Conservation (phyloP, 2,113 vertebrate genomes). For the Menidia beryllina region DNA sequence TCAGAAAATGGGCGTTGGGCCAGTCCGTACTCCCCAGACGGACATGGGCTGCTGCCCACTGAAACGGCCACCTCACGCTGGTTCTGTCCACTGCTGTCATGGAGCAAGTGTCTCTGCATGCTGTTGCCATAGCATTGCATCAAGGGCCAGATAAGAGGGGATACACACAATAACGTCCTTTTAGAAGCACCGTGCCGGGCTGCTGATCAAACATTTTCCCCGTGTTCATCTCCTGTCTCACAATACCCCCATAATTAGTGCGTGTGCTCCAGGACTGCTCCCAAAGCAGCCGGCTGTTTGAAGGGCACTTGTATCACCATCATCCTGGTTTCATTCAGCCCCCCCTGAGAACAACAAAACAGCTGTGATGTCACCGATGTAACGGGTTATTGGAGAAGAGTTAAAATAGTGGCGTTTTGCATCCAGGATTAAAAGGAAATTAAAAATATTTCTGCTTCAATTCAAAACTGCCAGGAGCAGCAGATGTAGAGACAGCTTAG, state of each 20-base stretch:
- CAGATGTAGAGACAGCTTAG: background rate
- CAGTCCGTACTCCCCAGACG: slow-evolving; percentile 1
- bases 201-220: slow-evolving; percentile 70
- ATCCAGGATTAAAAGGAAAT: background rate
- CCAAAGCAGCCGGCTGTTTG: slow-evolving; percentile 37
- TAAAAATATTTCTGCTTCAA: background rate
- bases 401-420: background rate
- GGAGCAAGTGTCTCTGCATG: slow-evolving; percentile 44
- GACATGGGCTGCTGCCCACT: slow-evolving; percentile 17
- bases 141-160: slow-evolving; percentile 79
- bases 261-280: slow-evolving; percentile 25
- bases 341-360: slow-evolving; percentile 4
- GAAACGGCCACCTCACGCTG: background rate
- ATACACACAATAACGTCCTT: slow-evolving; percentile 68
- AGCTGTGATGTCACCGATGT: background rate
- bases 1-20: background rate
- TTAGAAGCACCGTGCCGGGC: slow-evolving; percentile 60
- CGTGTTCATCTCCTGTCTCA: slow-evolving; percentile 53
- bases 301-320: slow-evolving; percentile 30
- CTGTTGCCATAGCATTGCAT: slow-evolving; percentile 75
- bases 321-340: slow-evolving; percentile 5
- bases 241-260: slow-evolving; percentile 62
- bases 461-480: no score
- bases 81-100: slow-evolving; percentile 22
- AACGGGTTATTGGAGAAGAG: background rate